These are phyloP conservation scores for Phataginus tetradactyla DNA, from an alignment of 2,797 vertebrate genomes.

Conservation along the genomic window DNA sequence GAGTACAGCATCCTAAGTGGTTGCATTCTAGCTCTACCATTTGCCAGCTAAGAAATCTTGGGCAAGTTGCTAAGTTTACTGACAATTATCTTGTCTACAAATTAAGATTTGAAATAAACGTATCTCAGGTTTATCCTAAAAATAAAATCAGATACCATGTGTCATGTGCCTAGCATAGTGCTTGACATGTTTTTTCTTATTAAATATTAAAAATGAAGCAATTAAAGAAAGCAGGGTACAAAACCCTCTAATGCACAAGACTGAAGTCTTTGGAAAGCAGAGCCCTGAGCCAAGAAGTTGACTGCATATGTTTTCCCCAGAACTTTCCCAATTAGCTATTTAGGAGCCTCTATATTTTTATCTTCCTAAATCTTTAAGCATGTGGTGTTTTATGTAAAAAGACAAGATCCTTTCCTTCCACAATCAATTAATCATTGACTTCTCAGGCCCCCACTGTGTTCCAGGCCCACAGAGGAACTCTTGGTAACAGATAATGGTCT, in stretches of 20 bases:
- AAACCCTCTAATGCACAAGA: not conserved
- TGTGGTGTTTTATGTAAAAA: not conserved
- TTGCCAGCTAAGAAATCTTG: not conserved
- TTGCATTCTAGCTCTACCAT: not conserved
- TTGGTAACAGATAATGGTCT: not conserved
- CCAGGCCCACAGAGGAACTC: not conserved
- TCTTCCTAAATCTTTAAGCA: not conserved
- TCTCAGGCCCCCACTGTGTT: not conserved
- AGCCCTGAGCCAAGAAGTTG: not conserved
- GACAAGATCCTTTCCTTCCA: not conserved
- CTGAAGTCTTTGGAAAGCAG: not conserved
- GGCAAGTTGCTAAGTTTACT: not conserved
- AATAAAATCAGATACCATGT: not conserved
- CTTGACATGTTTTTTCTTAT: not conserved
- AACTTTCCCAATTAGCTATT: not conserved
- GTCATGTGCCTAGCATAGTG: not conserved
- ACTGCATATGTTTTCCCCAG: not conserved
- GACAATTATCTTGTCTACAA: not conserved
- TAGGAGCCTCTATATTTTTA: not conserved
- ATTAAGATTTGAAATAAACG: not conserved
- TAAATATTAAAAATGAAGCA: conserved; percentile 29
- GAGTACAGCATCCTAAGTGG: not conserved
- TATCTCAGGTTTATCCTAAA: not conserved
- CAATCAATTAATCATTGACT: not conserved
- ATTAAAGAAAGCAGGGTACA: not conserved